Conservation (phyloP, 2,797 vertebrate species). For the Picus viridis region DNA sequence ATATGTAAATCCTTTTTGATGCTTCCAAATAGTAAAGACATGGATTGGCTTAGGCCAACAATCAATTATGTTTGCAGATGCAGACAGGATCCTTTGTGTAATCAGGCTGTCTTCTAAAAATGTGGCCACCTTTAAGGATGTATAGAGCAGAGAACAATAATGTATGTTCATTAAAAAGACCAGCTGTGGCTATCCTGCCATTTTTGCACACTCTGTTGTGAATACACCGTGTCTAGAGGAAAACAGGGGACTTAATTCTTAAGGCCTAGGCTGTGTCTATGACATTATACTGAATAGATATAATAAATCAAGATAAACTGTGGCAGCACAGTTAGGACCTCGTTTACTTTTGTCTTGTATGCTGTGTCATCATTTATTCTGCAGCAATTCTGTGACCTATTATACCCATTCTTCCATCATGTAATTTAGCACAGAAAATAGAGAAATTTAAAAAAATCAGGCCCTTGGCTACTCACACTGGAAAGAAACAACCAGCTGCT, state of each 20-base stretch:
- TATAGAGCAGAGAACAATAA: neutral
- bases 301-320: neutral
- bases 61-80: neutral
- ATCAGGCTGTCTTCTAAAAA: neutral
- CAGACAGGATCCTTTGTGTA: neutral
- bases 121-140: fast-evolving
- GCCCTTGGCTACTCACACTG: neutral
- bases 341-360: neutral
- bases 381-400: neutral
- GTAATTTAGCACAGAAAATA: neutral
- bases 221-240: neutral
- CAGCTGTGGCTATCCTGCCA: neutral
- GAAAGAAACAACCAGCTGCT: neutral
- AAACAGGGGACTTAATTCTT: neutral
- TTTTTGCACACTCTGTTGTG: neutral
- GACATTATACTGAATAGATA: neutral
- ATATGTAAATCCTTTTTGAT: neutral
- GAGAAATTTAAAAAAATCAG: neutral
- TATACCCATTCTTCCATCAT: neutral
- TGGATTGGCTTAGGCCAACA: neutral
- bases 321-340: neutral
- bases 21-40: neutral
- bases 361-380: neutral
- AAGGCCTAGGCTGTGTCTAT: neutral
- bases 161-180: neutral